Evolutionary conservation across 2,888 invertebrate genomes (phyloP).

Genomic region (Pseudolycoriella hygida): DNA sequence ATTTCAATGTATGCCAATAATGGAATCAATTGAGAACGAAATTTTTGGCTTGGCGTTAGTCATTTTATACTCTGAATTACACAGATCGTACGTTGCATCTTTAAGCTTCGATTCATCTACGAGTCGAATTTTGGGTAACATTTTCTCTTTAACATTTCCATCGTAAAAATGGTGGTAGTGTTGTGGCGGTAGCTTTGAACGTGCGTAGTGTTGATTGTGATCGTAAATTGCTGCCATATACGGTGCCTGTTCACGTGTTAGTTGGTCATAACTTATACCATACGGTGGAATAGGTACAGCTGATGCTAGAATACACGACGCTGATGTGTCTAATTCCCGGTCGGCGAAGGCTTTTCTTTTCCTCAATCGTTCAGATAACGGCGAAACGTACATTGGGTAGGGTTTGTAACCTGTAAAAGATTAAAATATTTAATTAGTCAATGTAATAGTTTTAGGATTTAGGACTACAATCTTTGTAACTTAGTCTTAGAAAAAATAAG

Average conservation of each 20-base stretch:
- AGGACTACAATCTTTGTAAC: too few relatives aligned
- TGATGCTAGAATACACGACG: slow-evolving; percentile 17
- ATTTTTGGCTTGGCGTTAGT: slow-evolving; percentile 21
- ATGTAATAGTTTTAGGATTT: too few relatives aligned
- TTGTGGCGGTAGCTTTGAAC: background rate
- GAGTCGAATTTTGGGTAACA: slow-evolving; percentile 4
- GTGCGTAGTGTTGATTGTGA: background rate
- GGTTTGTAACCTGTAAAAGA: slow-evolving; percentile 14
- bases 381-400: slow-evolving; percentile 23
- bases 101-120: slow-evolving; percentile 5
- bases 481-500: too few relatives aligned
- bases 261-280: background rate
- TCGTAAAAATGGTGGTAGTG: background rate
- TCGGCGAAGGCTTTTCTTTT: slow-evolving; percentile 33
- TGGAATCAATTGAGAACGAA: slow-evolving; percentile 51
- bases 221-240: background rate
- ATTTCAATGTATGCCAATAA: slow-evolving; percentile 39
- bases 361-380: slow-evolving; percentile 25
- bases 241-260: slow-evolving; percentile 17
- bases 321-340: slow-evolving; percentile 26
- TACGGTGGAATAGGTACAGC: slow-evolving; percentile 15
- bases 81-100: background rate
- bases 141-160: background rate
- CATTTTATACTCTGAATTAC: background rate
- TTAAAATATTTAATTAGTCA: background rate